Conservation (phyloP, 2,888 invertebrate species). For the Chrysomela aeneicollis region DNA sequence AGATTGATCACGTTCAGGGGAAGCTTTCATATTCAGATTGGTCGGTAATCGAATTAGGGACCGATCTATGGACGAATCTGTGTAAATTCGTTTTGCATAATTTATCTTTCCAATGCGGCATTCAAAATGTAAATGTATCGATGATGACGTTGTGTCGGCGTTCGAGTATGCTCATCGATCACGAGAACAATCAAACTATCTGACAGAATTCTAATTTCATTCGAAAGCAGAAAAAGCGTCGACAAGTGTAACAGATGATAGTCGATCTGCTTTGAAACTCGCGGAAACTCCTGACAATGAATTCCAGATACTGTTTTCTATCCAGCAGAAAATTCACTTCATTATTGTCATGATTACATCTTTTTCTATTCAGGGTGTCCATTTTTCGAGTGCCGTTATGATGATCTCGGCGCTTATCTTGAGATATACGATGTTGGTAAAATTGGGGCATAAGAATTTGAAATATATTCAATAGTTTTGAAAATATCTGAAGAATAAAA, state of each 20-base stretch:
- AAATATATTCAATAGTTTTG: too few species aligned
- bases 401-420: too few species aligned
- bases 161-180: not conserved
- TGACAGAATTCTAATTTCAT: not conserved
- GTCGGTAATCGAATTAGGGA: constrained; percentile 30
- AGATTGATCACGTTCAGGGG: constrained; percentile 28
- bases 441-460: too few species aligned
- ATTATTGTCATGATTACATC: too few species aligned
- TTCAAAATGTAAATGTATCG: constrained; percentile 5
- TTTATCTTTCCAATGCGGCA: not conserved
- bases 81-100: constrained; percentile 5
- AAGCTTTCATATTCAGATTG: constrained; percentile 27
- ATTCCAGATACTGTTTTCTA: too few species aligned
- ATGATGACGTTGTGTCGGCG: not conserved
- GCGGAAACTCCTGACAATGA: too few species aligned
- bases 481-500: too few species aligned
- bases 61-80: constrained; percentile 1
- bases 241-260: not conserved
- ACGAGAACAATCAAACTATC: not conserved
- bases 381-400: too few species aligned
- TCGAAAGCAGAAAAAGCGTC: not conserved
- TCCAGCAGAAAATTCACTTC: too few species aligned
- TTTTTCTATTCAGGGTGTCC: too few species aligned
- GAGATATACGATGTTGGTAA: too few species aligned
- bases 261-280: not conserved